A percentile compares a stretch with the other conserved stretches of the same genome.
These are phyloP conservation scores for Cephus runcator DNA, from an alignment of 2,888 invertebrate genomes.

Conservation along the genomic window DNA sequence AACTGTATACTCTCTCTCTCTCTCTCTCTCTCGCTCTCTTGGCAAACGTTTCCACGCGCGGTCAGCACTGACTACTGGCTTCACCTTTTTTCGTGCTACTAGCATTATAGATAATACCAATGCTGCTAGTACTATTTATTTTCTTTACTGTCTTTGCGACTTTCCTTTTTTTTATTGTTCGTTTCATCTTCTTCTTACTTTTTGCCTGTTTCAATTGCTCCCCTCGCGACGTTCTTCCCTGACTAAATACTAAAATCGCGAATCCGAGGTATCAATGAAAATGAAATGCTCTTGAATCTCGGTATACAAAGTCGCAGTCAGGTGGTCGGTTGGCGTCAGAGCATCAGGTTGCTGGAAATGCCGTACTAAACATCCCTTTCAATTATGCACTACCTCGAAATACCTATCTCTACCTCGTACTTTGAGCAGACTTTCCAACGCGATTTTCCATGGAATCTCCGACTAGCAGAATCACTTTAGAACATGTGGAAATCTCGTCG, in stretches of 20 bases:
- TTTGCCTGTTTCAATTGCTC: not conserved
- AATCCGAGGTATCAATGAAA: not conserved
- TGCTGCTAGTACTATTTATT: not conserved
- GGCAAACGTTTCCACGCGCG: not conserved
- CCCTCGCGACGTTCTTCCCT: not conserved
- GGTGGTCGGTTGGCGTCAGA: not conserved
- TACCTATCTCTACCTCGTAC: conserved; percentile 8
- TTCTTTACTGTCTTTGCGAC: not conserved
- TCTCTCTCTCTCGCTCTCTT: not conserved
- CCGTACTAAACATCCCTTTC: conserved; percentile 23
- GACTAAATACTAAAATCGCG: not conserved
- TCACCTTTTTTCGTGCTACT: not conserved
- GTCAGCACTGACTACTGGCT: not conserved
- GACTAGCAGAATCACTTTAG: not conserved
- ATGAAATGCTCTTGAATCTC: not conserved
- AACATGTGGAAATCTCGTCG: not conserved
- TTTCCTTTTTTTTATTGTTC: not conserved
- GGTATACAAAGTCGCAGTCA: not conserved
- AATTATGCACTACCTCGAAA: conserved; percentile 27
- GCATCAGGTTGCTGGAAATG: conserved; percentile 1
- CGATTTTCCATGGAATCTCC: not conserved
- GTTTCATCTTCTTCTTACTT: not conserved
- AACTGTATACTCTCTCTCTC: not conserved
- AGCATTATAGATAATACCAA: not conserved
- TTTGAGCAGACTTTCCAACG: not conserved